These are phyloP conservation scores for Drosophila tani DNA, from an alignment of 1,140 invertebrate species.

Conservation along the genomic window DNA sequence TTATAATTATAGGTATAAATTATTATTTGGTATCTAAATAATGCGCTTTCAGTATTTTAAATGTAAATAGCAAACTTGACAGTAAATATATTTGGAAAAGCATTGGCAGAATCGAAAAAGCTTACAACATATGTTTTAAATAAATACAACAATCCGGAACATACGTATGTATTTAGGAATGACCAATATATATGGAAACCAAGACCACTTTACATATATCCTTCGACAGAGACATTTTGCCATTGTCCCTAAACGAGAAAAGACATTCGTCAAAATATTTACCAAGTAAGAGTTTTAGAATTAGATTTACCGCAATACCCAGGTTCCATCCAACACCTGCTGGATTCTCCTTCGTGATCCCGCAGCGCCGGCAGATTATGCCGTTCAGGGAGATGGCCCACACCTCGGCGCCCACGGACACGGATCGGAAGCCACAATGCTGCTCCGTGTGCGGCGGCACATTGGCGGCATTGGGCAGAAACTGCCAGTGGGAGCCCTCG, in stretches of 20 bases:
- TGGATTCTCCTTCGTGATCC: slow-evolving; percentile 89
- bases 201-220: slow-evolving; percentile 59
- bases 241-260: slow-evolving; percentile 74
- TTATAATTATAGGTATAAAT: neutral
- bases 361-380: slow-evolving; percentile 90
- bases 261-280: too few species aligned
- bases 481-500: slow-evolving; percentile 91
- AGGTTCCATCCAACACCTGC: slow-evolving; percentile 91
- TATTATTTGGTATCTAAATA: slow-evolving; percentile 5
- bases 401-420: slow-evolving; percentile 88
- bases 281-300: too few species aligned
- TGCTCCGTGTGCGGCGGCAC: slow-evolving; percentile 87
- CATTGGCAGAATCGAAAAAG: slow-evolving; percentile 19
- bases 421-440: slow-evolving; percentile 87
- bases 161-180: slow-evolving; percentile 39
- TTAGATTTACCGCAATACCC: slow-evolving; percentile 88
- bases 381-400: slow-evolving; percentile 91
- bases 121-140: slow-evolving; percentile 14
- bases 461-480: slow-evolving; percentile 86
- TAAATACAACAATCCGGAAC: slow-evolving; percentile 41
- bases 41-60: neutral
- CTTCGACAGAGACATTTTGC: slow-evolving; percentile 78
- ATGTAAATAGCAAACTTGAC: slow-evolving; percentile 1
- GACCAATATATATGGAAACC: slow-evolving; percentile 13
- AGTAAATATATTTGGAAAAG: slow-evolving; percentile 12